Evolutionary conservation across 2,888 invertebrate species (phyloP), one percentile per base, ranked within the genome.

Genomic region (Dromius quadrimaculatus): DNA sequence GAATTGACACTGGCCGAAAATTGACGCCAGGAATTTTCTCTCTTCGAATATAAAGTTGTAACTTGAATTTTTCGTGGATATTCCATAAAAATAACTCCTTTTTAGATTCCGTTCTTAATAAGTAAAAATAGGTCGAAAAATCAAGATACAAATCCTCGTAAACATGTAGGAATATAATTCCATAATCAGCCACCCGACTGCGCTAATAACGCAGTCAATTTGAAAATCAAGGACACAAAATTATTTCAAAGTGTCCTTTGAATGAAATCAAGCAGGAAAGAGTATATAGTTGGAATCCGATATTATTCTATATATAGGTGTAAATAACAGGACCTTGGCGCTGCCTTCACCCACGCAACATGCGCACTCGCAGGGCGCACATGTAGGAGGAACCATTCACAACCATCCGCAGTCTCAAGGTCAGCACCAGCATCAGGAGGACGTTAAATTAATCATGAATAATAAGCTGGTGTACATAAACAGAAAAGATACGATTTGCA

Each of bases 301-400:
- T 36, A 59, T 36, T 59, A 59, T 59, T 59, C 59, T 59, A 59
- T 36, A 59, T 59, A 59, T 59, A 59, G 59, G 34, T 36, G 59
- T 36, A 36, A 59, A 59, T 36, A 47, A 59, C 34, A 23, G 17
- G 17, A 36, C 59, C 36, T 34, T 59, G 59, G 57, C 17, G 57
- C 17, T 19, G 4, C 4, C 57, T 11, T n/a, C 57, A 19, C 59
- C 59, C 59, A 59, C 59, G 36, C 59, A 36, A 2, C 20, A 6
- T 5, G 59, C 59, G 59, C 19, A 47, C 47, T 19, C 47, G 47
- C 20, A 59, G 36, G 36, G 36, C 59, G 50, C 50, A 54, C 15
- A 28, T 11, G 9, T 8, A 4, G 15, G 8, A 23, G 41, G 41
- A 41, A 23, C 50, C 50, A 54, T 54, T 54, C 50, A 54, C 50